These are phyloP conservation scores for Thomomys bottae DNA, from an alignment of 2,113 vertebrate species.

Conservation along the genomic window DNA sequence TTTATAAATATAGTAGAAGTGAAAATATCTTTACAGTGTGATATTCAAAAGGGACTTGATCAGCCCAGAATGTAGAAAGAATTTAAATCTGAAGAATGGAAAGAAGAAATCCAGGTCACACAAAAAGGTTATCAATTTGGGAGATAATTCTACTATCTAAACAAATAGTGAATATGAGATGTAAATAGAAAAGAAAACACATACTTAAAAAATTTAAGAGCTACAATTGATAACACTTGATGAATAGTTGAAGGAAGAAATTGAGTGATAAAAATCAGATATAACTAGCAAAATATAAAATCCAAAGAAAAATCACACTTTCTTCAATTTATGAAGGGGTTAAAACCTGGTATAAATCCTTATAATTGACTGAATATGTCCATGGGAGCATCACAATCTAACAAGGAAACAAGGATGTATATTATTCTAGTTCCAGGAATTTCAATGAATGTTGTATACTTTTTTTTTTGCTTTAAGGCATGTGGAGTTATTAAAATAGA, in stretches of 20 bases:
- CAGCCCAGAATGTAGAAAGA: background rate
- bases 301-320: background rate
- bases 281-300: background rate
- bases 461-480: background rate
- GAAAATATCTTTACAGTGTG: background rate
- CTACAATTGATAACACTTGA: background rate
- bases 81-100: background rate
- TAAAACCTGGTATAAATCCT: background rate
- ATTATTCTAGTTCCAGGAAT: constrained; percentile 11
- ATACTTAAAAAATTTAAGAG: background rate
- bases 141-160: background rate
- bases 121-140: background rate
- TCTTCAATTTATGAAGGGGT: background rate
- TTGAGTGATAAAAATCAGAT: background rate
- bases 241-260: background rate
- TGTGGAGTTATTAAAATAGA: background rate
- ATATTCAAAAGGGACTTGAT: background rate
- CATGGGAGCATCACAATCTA: background rate
- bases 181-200: background rate
- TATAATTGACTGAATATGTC: background rate
- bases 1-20: background rate
- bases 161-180: background rate
- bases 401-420: background rate
- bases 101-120: background rate
- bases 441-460: background rate